Evolutionary conservation across 1,140 invertebrate genomes (phyloP), one percentile per base, ranked within the genome.

Genomic region (Aporrectodea caliginosa): DNA sequence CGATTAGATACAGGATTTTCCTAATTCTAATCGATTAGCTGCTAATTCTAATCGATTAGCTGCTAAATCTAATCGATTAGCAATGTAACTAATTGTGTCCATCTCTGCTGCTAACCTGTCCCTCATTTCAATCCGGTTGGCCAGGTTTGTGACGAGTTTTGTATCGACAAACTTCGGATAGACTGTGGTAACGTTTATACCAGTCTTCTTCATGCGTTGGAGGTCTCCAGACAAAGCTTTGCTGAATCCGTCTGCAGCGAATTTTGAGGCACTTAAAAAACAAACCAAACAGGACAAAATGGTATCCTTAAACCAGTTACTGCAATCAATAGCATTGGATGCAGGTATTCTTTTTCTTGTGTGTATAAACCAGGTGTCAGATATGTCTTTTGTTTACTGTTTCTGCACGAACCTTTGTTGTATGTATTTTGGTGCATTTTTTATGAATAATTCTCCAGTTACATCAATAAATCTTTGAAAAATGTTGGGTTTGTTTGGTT

Each of bases 101-200:
- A n/a, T n/a, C n/a, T n/a, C n/a, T n/a, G n/a, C 6, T 58, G 22
- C 43, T 22, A 58, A 58, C 43, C 43, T 6, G 22, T 58, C 43
- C 22, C 43, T 6, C 43, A 58, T 58, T 58, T 58, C 43, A 12
- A 58, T 58, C 22, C 43, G 43, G 22, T 58, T 58, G 22, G 22
- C 6, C 6, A 12, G 79, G 31, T 81, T 78, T 72, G 82, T 84
- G 29, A 82, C 78, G 93, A 98, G 95, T 78, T 95, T 95, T 16
- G 96, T 98, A 84, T 94, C 92, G 73, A 98, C 96, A 87, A 96
- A 97, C 89, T 94, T 97, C 0, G 97, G 96, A 86, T 94, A 97
- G 73, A 98, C 92, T 2, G 93, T 92, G 0, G 95, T 96, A 22
- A 97, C 92, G 58, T 93, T 93, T 6, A 84, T 81, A 1, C 83